A percentile compares a stretch with the other conserved stretches of the same genome.
These are phyloP conservation scores for Meriones unguiculatus DNA, from an alignment of 2,113 vertebrate species.

Conservation along the genomic window DNA sequence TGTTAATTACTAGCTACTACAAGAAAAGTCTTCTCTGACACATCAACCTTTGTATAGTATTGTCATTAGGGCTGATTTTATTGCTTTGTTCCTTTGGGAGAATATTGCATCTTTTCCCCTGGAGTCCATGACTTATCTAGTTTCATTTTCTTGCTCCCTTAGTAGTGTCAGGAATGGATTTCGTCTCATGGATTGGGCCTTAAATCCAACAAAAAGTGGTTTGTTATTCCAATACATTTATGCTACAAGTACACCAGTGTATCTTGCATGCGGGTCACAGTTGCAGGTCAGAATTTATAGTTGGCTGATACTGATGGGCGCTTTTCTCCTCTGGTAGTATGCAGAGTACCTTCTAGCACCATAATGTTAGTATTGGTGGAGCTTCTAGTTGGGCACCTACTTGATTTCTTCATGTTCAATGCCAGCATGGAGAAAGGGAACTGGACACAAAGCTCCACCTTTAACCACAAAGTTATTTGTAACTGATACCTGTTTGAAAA, in stretches of 20 bases:
- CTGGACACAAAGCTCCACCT: neutral
- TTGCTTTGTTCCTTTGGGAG: neutral
- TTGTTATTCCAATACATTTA: neutral
- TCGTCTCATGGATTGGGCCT: neutral
- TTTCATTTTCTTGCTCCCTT: neutral
- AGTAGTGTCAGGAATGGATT: neutral
- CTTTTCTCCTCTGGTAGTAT: neutral
- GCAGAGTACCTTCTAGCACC: neutral
- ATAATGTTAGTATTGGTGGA: neutral
- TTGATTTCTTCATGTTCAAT: neutral
- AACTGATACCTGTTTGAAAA: neutral
- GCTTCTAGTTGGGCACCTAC: neutral
- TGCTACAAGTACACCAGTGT: neutral
- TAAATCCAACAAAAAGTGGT: neutral
- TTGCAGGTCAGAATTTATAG: neutral
- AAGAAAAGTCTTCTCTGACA: neutral
- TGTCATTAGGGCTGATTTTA: neutral
- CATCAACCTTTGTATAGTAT: neutral
- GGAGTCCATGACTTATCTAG: no score
- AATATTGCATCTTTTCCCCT: neutral
- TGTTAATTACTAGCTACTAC: neutral
- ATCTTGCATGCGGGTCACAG: neutral
- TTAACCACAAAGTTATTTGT: neutral
- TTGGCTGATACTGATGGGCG: neutral
- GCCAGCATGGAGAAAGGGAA: neutral